A percentile compares a stretch with the other conserved stretches of the same genome.
phyloP scores from a whole-genome alignment of 2,888 invertebrate species.

The Ceraclea dissimilis region DNA sequence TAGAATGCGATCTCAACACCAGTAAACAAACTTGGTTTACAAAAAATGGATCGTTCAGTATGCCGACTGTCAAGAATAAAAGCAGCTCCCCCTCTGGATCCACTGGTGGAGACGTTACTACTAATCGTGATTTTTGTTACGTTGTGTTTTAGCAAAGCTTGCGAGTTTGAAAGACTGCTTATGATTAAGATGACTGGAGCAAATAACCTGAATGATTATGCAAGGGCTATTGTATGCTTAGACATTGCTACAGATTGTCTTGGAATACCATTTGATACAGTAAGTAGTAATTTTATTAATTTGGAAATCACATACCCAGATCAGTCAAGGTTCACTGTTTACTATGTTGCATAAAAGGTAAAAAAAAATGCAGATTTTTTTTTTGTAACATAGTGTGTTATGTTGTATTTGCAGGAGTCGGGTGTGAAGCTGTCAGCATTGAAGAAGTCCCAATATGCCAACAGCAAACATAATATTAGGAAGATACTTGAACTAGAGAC shows the following conservation, averaged over 20 bases:
- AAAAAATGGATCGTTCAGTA: too few relatives aligned
- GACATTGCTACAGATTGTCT: constrained; percentile 50
- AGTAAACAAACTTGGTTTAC: too few relatives aligned
- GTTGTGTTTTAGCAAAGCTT: constrained; percentile 43
- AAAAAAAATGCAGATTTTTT: too few relatives aligned
- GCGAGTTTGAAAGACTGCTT: constrained; percentile 44
- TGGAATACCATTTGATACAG: constrained; percentile 48
- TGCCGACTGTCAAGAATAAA: too few relatives aligned
- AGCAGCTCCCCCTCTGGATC: too few relatives aligned
- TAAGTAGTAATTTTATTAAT: constrained; percentile 29
- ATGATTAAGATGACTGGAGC: constrained; percentile 41
- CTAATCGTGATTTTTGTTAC: too few relatives aligned
- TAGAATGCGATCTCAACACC: background rate
- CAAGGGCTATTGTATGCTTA: constrained; percentile 53
- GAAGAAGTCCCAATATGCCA: constrained; percentile 47
- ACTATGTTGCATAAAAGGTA: too few relatives aligned
- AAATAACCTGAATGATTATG: constrained; percentile 48
- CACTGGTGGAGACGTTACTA: too few relatives aligned
- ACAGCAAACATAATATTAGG: constrained; percentile 49
- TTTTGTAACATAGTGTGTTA: background rate
- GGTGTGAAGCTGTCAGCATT: constrained; percentile 52
- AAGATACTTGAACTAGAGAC: constrained; percentile 54
- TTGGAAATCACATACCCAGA: background rate
- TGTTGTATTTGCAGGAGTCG: constrained; percentile 40
- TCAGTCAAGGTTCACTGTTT: background rate